Percentiles rank a stretch among this genome's conserved stretches.
Conservation (phyloP, 2,888 invertebrate genomes). For the Gari tellinella region DNA sequence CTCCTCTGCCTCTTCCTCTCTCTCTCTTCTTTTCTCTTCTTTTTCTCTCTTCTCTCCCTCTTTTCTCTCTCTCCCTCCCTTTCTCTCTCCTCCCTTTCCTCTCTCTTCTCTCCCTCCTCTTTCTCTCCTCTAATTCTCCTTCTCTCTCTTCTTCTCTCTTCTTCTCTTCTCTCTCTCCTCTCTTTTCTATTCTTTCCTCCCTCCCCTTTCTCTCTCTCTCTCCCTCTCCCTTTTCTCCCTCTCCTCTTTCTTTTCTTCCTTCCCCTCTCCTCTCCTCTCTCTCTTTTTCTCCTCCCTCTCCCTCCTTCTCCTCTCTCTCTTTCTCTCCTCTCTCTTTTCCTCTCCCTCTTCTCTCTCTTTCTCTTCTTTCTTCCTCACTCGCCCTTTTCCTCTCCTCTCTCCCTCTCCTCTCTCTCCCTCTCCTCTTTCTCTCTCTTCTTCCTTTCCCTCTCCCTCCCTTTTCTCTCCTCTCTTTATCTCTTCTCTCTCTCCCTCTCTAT, state of each 20-base stretch:
- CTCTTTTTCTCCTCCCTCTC: background rate
- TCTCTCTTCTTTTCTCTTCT: background rate
- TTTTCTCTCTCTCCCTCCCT: background rate
- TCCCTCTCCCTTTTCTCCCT: background rate
- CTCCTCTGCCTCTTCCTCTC: background rate
- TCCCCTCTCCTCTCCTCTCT: background rate
- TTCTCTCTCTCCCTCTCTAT: too few relatives aligned
- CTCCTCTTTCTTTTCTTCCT: background rate
- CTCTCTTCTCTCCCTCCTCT: background rate
- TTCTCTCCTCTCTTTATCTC: background rate
- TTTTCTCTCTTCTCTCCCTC: background rate
- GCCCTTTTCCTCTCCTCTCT: background rate
- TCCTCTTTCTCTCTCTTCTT: background rate
- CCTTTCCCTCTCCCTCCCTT: constrained; percentile 2
- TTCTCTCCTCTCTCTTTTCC: background rate
- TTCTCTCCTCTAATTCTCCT: background rate
- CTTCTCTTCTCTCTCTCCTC: background rate
- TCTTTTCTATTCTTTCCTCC: background rate
- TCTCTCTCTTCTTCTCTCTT: background rate
- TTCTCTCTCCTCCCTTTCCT: background rate
- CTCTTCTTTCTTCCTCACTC: background rate
- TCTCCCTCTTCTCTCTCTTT: background rate
- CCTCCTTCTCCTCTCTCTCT: background rate
- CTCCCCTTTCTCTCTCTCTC: background rate
- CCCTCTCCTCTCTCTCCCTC: background rate